Conservation (phyloP, 2,113 vertebrate genomes). For the Delphinus delphis region DNA sequence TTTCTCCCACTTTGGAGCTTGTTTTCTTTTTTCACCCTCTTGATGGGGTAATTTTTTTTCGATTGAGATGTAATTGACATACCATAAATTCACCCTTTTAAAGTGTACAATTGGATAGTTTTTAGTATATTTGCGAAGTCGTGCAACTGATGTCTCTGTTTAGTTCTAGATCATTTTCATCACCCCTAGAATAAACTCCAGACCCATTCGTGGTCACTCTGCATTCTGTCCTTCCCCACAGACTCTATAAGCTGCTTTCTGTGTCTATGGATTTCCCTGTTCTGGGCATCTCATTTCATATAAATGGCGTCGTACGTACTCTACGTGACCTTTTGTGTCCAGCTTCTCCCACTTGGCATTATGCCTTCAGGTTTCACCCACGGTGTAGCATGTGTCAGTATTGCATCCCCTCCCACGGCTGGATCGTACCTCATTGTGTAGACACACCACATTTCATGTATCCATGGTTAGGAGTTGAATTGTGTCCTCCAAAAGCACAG, state of each 20-base stretch:
- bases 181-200: not conserved
- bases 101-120: not conserved
- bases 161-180: not conserved
- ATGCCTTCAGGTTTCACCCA: not conserved
- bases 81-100: not conserved
- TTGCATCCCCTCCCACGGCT: not conserved
- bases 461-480: fast-evolving
- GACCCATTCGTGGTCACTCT: fast-evolving
- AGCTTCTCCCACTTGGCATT: not conserved
- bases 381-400: fast-evolving
- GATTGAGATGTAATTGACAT: not conserved
- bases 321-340: not conserved
- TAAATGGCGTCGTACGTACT: fast-evolving
- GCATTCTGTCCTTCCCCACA: not conserved
- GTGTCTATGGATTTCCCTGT: not conserved
- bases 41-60: not conserved
- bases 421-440: not conserved
- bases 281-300: not conserved
- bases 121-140: not conserved
- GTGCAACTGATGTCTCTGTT: not conserved
- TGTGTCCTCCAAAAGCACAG: no score
- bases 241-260: not conserved
- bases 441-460: fast-evolving
- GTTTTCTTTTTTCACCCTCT: not conserved
- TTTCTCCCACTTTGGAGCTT: not conserved